Evolutionary conservation across 2,888 invertebrate genomes (phyloP).

Genomic region (Chrysolina americana): DNA sequence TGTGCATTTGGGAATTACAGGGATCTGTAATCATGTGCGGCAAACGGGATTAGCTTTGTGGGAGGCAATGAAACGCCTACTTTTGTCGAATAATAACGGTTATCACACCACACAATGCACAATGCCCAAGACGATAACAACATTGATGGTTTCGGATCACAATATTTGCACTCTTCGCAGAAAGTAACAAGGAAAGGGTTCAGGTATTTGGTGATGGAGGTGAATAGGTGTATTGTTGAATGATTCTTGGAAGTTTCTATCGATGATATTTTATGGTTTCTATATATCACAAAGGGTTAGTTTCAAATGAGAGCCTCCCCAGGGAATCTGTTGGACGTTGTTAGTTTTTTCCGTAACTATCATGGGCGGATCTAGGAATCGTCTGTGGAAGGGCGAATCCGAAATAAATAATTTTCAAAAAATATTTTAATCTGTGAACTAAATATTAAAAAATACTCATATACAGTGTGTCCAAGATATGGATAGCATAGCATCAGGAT

Average conservation of each 20-base stretch:
- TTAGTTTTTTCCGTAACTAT: background rate
- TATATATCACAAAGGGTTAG: background rate
- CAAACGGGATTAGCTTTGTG: conserved; percentile 43
- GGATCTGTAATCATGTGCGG: conserved; percentile 45
- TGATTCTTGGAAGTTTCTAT: background rate
- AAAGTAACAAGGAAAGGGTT: conserved; percentile 14
- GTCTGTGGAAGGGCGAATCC: too few species aligned
- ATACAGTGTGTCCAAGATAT: too few species aligned
- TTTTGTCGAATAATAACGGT: conserved; percentile 31
- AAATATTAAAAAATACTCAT: too few species aligned
- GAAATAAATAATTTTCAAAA: too few species aligned
- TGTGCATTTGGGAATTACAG: conserved; percentile 14
- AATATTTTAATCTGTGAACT: too few species aligned
- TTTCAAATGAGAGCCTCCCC: background rate
- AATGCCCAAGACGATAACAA: conserved; percentile 3
- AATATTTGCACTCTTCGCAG: conserved; percentile 12
- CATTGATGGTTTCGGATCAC: background rate
- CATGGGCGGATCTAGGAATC: too few species aligned
- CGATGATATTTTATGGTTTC: background rate
- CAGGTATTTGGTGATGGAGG: background rate
- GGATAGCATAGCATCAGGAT: too few species aligned
- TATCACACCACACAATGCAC: conserved; percentile 33
- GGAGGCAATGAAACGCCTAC: conserved; percentile 31
- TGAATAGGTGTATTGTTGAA: background rate
- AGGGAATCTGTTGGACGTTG: background rate